phyloP scores from a whole-genome alignment of 1,140 invertebrate species.

The Nilaparvata lugens region DNA sequence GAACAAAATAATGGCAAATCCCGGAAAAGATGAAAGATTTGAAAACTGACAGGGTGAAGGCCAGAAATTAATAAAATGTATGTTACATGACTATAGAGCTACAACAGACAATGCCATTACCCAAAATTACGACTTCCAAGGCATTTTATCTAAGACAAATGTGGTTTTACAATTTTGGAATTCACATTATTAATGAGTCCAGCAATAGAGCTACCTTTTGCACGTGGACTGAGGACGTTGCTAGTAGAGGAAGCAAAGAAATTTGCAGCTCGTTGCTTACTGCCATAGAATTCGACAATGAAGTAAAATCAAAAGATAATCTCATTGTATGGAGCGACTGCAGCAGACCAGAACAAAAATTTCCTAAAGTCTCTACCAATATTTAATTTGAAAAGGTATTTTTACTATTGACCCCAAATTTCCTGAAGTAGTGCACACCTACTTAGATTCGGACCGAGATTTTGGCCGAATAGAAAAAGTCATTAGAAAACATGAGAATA shows the following conservation, averaged over 20 bases:
- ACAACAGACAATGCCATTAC: slow-evolving; percentile 6
- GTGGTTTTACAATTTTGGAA: slow-evolving; percentile 15
- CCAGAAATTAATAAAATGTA: slow-evolving; percentile 5
- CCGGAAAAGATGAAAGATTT: slow-evolving; percentile 18
- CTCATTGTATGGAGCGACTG: slow-evolving; percentile 14
- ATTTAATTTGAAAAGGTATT: slow-evolving; percentile 6
- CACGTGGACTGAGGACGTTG: slow-evolving; percentile 14
- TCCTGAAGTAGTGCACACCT: slow-evolving; percentile 15
- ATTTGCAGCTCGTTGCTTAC: slow-evolving; percentile 13
- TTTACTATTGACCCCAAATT: slow-evolving; percentile 13
- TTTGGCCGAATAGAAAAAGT: slow-evolving; percentile 17
- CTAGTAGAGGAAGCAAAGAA: slow-evolving; percentile 15
- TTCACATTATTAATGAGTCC: slow-evolving; percentile 12
- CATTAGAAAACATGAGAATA: no score
- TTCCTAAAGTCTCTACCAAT: slow-evolving; percentile 14
- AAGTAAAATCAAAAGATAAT: slow-evolving; percentile 9
- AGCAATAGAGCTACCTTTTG: slow-evolving; percentile 14
- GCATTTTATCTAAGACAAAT: slow-evolving; percentile 10
- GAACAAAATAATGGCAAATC: slow-evolving; percentile 34
- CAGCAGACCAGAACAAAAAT: slow-evolving; percentile 16
- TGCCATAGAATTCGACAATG: slow-evolving; percentile 14
- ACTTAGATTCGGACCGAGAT: slow-evolving; percentile 17
- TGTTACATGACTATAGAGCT: slow-evolving; percentile 5
- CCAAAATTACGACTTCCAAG: neutral
- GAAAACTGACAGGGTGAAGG: slow-evolving; percentile 1